These are phyloP conservation scores for Toxotes jaculatrix DNA, from an alignment of 2,113 vertebrate species.

Conservation along the genomic window DNA sequence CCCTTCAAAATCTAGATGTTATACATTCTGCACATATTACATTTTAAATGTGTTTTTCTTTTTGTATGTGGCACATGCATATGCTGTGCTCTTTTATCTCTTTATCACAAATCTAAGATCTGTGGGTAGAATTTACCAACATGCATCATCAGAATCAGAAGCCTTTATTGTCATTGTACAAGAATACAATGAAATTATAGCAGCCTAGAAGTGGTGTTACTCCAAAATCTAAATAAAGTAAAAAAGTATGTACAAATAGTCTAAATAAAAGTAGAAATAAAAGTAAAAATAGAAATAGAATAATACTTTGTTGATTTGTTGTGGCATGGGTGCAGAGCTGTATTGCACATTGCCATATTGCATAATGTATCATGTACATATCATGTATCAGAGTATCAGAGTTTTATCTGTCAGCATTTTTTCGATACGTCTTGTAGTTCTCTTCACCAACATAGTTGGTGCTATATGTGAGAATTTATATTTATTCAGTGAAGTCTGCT, in stretches of 20 bases:
- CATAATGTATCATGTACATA: too few relatives aligned
- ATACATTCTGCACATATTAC: background rate
- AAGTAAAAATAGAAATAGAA: too few relatives aligned
- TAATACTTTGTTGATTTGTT: too few relatives aligned
- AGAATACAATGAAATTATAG: too few relatives aligned
- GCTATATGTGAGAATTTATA: conserved; percentile 11
- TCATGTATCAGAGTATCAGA: background rate
- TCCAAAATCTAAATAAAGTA: too few relatives aligned
- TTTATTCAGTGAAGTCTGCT: background rate
- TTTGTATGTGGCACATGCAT: background rate
- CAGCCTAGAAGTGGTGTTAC: too few relatives aligned
- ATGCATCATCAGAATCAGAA: background rate
- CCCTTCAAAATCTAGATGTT: background rate
- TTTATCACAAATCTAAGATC: background rate
- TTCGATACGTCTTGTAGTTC: background rate
- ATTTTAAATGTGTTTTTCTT: background rate
- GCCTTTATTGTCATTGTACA: too few relatives aligned
- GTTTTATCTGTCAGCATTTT: background rate
- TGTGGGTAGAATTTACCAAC: background rate
- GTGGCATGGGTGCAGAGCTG: too few relatives aligned
- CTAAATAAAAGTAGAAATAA: too few relatives aligned
- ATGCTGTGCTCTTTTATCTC: background rate
- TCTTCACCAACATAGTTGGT: background rate
- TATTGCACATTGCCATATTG: too few relatives aligned
- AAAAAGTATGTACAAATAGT: too few relatives aligned